These are phyloP conservation scores for Scaptomyza flava DNA, from an alignment of 2,888 invertebrate species.

Conservation along the genomic window DNA sequence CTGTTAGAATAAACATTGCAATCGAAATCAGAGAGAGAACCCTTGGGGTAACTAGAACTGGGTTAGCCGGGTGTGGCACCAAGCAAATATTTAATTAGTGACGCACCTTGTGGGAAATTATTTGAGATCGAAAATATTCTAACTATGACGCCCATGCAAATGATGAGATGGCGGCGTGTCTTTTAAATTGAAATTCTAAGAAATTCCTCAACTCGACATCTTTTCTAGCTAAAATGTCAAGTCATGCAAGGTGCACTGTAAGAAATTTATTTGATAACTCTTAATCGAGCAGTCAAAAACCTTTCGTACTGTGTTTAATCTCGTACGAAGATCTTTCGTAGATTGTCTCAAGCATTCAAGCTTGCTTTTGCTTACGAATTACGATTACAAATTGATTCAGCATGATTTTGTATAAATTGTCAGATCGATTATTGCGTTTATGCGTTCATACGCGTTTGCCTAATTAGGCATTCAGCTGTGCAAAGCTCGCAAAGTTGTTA, in stretches of 20 bases:
- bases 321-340: no score
- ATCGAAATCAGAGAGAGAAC: constrained; percentile 57
- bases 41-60: constrained; percentile 54
- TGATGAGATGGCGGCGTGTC: constrained; percentile 43
- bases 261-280: not conserved
- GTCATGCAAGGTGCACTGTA: constrained; percentile 36
- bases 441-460: constrained; percentile 39
- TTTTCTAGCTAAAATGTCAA: constrained; percentile 34
- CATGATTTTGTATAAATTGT: constrained; percentile 60
- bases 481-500: constrained; percentile 12
- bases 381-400: constrained; percentile 56
- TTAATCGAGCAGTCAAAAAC: no score
- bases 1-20: constrained; percentile 64
- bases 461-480: constrained; percentile 51
- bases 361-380: not conserved
- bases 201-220: constrained; percentile 40
- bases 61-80: constrained; percentile 68
- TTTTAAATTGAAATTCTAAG: constrained; percentile 56
- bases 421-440: constrained; percentile 48
- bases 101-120: constrained; percentile 79
- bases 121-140: not conserved
- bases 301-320: no score
- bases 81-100: constrained; percentile 71
- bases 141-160: constrained; percentile 43
- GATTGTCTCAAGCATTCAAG: not conserved